phyloP scores from a whole-genome alignment of 2,113 vertebrate species.

The Toxostoma redivivum region DNA sequence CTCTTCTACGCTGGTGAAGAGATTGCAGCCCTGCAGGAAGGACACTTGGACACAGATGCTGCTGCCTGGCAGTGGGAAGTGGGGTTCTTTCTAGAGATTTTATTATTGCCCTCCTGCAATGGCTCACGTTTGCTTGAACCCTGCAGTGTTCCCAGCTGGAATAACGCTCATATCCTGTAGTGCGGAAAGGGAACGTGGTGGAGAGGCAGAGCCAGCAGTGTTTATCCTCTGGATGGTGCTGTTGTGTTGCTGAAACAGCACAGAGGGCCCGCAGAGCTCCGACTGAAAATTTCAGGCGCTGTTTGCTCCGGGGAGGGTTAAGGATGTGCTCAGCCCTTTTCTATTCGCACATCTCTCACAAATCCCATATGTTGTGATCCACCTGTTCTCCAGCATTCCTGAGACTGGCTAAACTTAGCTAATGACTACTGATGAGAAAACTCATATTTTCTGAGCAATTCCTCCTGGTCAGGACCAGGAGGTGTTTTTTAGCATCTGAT shows the following conservation, averaged over 20 bases:
- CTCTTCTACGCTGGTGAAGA: fast-evolving
- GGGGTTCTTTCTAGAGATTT: not conserved
- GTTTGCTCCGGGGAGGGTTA: not conserved
- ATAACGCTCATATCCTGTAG: not conserved
- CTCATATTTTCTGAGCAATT: not conserved
- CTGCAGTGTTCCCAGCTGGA: not conserved
- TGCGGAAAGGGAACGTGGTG: not conserved
- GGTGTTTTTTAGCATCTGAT: not conserved
- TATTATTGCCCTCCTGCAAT: not conserved
- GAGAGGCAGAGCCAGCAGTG: not conserved
- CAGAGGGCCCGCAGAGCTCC: not conserved
- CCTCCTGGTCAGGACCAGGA: not conserved
- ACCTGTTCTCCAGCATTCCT: not conserved
- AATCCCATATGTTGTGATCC: not conserved
- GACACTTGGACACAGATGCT: fast-evolving
- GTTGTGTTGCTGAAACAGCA: not conserved
- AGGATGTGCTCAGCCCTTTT: not conserved
- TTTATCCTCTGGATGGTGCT: slow-evolving; percentile 39
- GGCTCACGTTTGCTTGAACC: not conserved
- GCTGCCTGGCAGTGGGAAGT: not conserved
- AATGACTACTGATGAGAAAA: not conserved
- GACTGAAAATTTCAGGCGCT: fast-evolving
- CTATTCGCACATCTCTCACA: not conserved
- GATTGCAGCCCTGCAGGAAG: not conserved
- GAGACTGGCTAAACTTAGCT: not conserved